phyloP scores from a whole-genome alignment of 1,140 invertebrate species.

The Wasmannia auropunctata region DNA sequence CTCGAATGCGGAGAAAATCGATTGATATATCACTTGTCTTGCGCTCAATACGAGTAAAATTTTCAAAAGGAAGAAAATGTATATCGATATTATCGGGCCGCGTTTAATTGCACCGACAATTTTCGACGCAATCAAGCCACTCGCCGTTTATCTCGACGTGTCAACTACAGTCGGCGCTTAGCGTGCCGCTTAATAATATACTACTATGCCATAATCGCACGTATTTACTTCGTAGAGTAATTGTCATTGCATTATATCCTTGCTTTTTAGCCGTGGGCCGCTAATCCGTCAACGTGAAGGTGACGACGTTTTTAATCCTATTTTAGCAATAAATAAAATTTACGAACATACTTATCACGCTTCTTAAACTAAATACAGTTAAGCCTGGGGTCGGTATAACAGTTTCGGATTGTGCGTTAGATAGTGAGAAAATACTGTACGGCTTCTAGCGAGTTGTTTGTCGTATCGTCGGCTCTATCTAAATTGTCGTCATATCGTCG shows the following conservation, averaged over 20 bases:
- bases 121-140: constrained; percentile 2
- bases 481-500: not conserved
- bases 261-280: constrained; percentile 22
- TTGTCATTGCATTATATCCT: constrained; percentile 22
- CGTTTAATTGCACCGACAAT: constrained; percentile 1
- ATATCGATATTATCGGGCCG: constrained; percentile 19
- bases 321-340: constrained; percentile 61
- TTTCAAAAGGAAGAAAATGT: not conserved
- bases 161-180: constrained; percentile 10
- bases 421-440: constrained; percentile 64
- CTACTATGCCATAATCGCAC: not conserved
- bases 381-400: not conserved
- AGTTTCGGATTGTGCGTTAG: not conserved
- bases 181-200: constrained; percentile 36
- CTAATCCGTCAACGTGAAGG: not conserved
- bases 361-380: constrained; percentile 45
- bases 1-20: not conserved
- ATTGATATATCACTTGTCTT: constrained; percentile 27
- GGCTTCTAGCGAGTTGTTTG: constrained; percentile 28
- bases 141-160: constrained; percentile 14
- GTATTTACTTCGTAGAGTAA: constrained; percentile 25
- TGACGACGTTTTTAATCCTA: constrained; percentile 11
- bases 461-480: not conserved
- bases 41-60: not conserved
- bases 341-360: not conserved